Evolutionary conservation across 92 coral and sea anemone genomes (phyloP).

Genomic region (Porites cylindrica): DNA sequence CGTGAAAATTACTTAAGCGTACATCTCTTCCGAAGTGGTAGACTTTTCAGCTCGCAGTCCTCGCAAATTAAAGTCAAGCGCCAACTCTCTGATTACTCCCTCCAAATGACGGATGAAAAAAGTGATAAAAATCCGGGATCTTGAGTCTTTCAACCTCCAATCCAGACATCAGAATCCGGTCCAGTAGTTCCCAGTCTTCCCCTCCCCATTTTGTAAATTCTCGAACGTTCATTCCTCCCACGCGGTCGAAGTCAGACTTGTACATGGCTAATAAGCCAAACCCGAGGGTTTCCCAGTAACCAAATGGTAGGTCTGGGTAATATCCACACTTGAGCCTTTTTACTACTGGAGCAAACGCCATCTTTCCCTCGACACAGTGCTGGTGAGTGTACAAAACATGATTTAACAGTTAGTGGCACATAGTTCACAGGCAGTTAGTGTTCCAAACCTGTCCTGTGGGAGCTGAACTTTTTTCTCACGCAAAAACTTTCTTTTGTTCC

Average conservation of each 20-base stretch:
- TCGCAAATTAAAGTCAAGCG: constrained; percentile 15
- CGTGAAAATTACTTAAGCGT: too few relatives aligned
- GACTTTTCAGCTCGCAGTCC: not conserved
- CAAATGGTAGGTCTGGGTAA: constrained; percentile 79
- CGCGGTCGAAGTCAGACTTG: constrained; percentile 91
- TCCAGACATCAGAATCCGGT: constrained; percentile 81
- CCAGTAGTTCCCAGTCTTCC: constrained; percentile 96
- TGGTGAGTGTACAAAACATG: not conserved
- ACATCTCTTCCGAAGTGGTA: not conserved
- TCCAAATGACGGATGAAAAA: constrained; percentile 77
- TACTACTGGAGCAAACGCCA: constrained; percentile 97
- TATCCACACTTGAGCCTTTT: constrained; percentile 86
- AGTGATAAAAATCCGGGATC: constrained; percentile 85
- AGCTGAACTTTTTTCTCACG: too few relatives aligned
- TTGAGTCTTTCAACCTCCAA: constrained; percentile 90
- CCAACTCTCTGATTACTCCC: constrained; percentile 58
- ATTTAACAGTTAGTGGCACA: not conserved
- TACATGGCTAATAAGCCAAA: constrained; percentile 86
- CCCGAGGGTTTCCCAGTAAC: constrained; percentile 94
- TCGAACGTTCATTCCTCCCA: constrained; percentile 84
- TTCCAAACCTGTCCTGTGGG: too few relatives aligned
- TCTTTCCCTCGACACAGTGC: constrained; percentile 93
- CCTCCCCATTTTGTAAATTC: constrained; percentile 91
- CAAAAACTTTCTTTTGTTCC: too few relatives aligned
- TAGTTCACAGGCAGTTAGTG: not conserved